phyloP scores from a whole-genome alignment of 2,888 invertebrate genomes.

The Bombylius discolor region DNA sequence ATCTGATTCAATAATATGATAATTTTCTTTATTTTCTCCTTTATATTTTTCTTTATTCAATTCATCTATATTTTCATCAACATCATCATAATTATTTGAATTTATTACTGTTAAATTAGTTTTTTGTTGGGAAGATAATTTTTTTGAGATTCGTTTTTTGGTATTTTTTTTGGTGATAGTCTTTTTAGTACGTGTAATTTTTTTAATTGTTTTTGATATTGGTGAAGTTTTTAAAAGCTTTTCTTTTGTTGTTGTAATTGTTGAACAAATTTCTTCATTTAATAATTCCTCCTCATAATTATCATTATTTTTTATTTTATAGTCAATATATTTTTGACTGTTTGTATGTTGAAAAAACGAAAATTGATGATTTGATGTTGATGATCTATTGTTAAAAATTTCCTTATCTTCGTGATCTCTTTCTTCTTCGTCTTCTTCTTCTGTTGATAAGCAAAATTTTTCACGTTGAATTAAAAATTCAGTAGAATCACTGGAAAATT shows the following conservation, averaged over 20 bases:
- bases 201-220: no score
- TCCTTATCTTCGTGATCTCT: slow-evolving; percentile 1
- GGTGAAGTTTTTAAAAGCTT: no score
- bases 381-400: not conserved
- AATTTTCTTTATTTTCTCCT: slow-evolving; percentile 12
- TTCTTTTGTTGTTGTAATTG: no score
- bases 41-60: not conserved
- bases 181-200: no score
- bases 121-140: no score
- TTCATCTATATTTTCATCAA: not conserved
- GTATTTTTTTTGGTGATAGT: no score
- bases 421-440: slow-evolving; percentile 16
- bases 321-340: no score
- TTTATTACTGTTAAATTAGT: no score
- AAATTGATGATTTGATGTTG: no score
- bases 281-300: not conserved
- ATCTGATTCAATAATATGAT: slow-evolving; percentile 2
- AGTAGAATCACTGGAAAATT: slow-evolving; percentile 30
- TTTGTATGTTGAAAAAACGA: no score
- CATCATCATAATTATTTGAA: not conserved
- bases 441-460: slow-evolving; percentile 33
- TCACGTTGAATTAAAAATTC: slow-evolving; percentile 36
- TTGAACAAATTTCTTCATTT: not conserved
- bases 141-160: not conserved
- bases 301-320: not conserved